phyloP scores from a whole-genome alignment of 2,888 invertebrate genomes.

The Ectemnius lituratus region DNA sequence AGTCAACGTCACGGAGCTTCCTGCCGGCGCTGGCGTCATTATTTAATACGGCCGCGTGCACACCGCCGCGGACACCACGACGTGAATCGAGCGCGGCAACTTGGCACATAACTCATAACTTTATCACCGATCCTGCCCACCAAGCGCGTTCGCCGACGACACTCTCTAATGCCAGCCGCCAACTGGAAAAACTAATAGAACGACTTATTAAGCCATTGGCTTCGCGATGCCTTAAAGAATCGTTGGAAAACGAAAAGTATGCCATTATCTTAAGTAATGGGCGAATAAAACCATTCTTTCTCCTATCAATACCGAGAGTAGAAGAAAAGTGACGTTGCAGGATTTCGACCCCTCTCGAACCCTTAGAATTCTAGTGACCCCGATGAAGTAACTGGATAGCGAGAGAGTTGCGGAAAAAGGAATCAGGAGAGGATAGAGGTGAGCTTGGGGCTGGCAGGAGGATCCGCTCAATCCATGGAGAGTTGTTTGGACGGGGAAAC shows the following conservation, averaged over 20 bases:
- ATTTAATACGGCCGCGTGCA: slow-evolving; percentile 48
- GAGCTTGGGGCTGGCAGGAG: too few species aligned
- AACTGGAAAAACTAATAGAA: background rate
- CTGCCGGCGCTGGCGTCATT: slow-evolving; percentile 46
- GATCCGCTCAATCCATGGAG: slow-evolving; percentile 13
- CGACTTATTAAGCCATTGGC: too few species aligned
- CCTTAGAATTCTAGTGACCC: too few species aligned
- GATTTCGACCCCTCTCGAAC: too few species aligned
- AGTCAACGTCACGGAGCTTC: slow-evolving; percentile 52
- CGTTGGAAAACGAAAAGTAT: too few species aligned
- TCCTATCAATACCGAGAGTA: too few species aligned
- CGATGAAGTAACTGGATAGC: too few species aligned
- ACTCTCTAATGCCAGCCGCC: slow-evolving; percentile 16
- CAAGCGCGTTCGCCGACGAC: slow-evolving; percentile 16
- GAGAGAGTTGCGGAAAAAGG: background rate
- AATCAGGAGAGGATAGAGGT: background rate
- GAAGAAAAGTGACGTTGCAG: too few species aligned
- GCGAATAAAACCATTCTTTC: too few species aligned
- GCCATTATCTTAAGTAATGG: too few species aligned
- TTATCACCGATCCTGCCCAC: slow-evolving; percentile 52
- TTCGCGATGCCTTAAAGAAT: too few species aligned
- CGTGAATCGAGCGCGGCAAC: slow-evolving; percentile 41
- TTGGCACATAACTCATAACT: slow-evolving; percentile 57
- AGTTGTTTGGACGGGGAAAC: slow-evolving; percentile 19
- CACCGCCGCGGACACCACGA: slow-evolving; percentile 15